A percentile compares a stretch with the other conserved stretches of the same genome.
Conservation (phyloP, 2,888 invertebrate genomes). For the Electrophaes corylata region DNA sequence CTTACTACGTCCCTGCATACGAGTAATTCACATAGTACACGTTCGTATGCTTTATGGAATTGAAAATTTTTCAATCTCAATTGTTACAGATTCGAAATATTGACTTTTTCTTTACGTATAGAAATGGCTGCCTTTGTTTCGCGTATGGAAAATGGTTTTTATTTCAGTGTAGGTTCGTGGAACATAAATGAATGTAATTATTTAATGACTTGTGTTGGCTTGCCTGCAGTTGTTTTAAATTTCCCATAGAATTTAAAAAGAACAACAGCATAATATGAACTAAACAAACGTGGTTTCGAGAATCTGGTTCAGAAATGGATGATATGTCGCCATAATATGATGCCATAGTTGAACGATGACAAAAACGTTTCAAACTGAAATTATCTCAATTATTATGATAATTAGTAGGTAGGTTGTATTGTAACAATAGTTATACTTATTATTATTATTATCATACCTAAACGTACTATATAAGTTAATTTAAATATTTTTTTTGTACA, state of each 20-base stretch:
- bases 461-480: too few relatives aligned
- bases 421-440: too few relatives aligned
- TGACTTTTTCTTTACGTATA: slow-evolving; percentile 37
- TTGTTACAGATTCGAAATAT: slow-evolving; percentile 44
- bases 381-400: too few relatives aligned
- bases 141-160: slow-evolving; percentile 16
- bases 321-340: too few relatives aligned
- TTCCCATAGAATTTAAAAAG: background rate
- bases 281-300: too few relatives aligned
- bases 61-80: slow-evolving; percentile 43
- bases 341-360: too few relatives aligned
- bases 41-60: slow-evolving; percentile 38
- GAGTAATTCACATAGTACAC: slow-evolving; percentile 18
- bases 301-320: too few relatives aligned
- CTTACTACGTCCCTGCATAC: slow-evolving; percentile 4
- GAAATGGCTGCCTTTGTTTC: slow-evolving; percentile 23
- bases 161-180: slow-evolving; percentile 8
- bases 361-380: too few relatives aligned
- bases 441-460: too few relatives aligned
- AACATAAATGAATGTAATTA: slow-evolving; percentile 5
- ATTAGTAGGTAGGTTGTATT: too few relatives aligned
- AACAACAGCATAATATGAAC: too few relatives aligned
- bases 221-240: background rate
- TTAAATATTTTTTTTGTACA: too few relatives aligned
- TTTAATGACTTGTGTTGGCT: background rate